Base-by-base conservation (phyloP, 2,113 vertebrate species). In the Phyllostomus hastatus region DNA sequence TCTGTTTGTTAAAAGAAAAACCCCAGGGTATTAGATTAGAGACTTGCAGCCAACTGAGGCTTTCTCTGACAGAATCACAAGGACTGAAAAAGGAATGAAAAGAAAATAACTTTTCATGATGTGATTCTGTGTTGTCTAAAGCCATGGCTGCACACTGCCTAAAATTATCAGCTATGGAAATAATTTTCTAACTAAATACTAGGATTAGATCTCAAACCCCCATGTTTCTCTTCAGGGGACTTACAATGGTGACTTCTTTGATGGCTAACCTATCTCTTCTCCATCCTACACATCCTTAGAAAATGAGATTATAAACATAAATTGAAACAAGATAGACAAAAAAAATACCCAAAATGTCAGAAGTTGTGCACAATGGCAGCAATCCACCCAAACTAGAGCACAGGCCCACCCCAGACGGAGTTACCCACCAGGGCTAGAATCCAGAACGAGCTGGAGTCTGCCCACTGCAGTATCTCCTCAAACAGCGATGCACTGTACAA, bases 291-390 rank as follows among this genome's bases (percentile, higher is more conserved):
- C 4, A 35, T 19, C 69, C 76, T 73, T 96, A 82, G 85, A 52
- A 88, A 94, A 96, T 79, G 43, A 85, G 50, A 52, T 73, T 88
- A 75, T 7, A 75, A 61, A 82, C 19, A 95, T 17, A 87, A 90
- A 57, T 0, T 69, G 48, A 95, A 92, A 82, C 10, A 57, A 54
- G 35, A 73, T 26, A 69, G 61, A 72, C 48, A 85, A 92, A 83
- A 78, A 11, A 85, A 92, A 80, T 6, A 43, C 10, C 59, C 33
- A 52, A 38, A 90, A 46, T 73, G 33, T 69, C 79, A 69, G 67
- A 91, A 91, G 2, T 26, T 33, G 24, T 46, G 7, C 28, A 43
- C 10, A 91, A 52, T 3, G 84, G 14, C 33, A 83, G n/a, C 24
- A 70, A 31, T 35, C 69, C 75, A 75, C 7, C 20, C 28, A 75